Conservation (phyloP, 64 coral and sea anemone species). For the Catalaphyllia jardinei region DNA sequence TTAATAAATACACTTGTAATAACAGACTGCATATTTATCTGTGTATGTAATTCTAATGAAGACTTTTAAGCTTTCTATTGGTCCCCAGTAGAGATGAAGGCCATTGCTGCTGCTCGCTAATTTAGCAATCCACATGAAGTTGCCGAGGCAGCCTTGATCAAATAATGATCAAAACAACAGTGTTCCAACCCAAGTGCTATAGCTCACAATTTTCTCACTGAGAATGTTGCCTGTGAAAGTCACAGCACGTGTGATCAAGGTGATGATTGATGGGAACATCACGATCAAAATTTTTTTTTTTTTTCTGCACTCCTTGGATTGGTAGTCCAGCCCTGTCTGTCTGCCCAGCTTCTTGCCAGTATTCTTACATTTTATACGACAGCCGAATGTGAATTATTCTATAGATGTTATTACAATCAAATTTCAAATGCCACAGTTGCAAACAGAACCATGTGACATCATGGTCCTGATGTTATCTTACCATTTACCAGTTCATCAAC, state of each 20-base stretch:
- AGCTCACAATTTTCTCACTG: conserved; percentile 41
- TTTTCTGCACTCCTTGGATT: conserved; percentile 33
- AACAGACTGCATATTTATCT: too few species aligned
- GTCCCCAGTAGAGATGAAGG: too few species aligned
- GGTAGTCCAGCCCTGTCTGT: conserved; percentile 55
- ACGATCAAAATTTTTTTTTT: conserved; percentile 39
- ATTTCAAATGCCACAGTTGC: conserved; percentile 24
- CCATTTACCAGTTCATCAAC: conserved; percentile 8
- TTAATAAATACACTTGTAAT: too few species aligned
- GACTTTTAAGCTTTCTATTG: too few species aligned
- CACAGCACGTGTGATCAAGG: conserved; percentile 1
- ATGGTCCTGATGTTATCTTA: neutral
- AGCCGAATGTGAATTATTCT: conserved; percentile 11
- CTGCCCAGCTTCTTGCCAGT: conserved; percentile 60
- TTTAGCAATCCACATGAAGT: too few species aligned
- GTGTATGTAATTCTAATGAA: too few species aligned
- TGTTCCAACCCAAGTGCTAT: too few species aligned
- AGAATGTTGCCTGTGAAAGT: conserved; percentile 28
- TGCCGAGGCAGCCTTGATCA: too few species aligned
- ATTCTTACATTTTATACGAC: neutral
- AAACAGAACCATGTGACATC: conserved; percentile 7
- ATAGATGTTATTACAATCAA: conserved; percentile 18
- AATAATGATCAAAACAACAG: too few species aligned
- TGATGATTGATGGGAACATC: neutral
- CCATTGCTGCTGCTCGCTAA: too few species aligned